These are phyloP conservation scores for Lysandra coridon DNA, from an alignment of 2,888 invertebrate genomes.

Conservation along the genomic window DNA sequence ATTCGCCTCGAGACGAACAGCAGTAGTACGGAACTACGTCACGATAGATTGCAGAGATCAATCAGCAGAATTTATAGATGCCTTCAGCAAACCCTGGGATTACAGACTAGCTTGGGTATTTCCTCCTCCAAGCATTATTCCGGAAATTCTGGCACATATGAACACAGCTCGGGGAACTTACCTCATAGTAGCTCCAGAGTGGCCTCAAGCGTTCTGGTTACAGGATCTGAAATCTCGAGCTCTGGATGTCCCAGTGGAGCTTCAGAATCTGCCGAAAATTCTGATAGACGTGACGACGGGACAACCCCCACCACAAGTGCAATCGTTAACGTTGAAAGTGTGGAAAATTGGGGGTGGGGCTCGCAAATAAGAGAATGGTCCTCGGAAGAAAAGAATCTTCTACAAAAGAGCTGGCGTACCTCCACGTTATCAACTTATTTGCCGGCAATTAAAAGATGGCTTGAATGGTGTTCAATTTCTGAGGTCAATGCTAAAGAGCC, in stretches of 20 bases:
- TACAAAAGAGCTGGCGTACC: too few species aligned
- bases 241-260: conserved; percentile 33
- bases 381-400: too few species aligned
- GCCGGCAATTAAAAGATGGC: too few species aligned
- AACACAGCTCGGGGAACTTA: conserved; percentile 38
- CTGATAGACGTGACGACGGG: conserved; percentile 33
- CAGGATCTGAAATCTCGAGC: conserved; percentile 39
- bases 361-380: too few species aligned
- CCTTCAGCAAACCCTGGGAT: conserved; percentile 40
- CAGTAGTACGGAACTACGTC: conserved; percentile 37
- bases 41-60: conserved; percentile 35
- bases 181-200: conserved; percentile 39
- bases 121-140: conserved; percentile 43
- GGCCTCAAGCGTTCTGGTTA: conserved; percentile 41
- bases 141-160: conserved; percentile 41
- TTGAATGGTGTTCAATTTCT: too few species aligned
- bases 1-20: conserved; percentile 35
- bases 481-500: too few species aligned
- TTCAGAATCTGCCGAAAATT: conserved; percentile 12
- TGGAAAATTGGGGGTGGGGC: conserved; percentile 35
- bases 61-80: conserved; percentile 36
- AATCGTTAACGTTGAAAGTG: conserved; percentile 30
- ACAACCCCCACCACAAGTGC: conserved; percentile 29
- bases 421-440: too few species aligned
- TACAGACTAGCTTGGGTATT: conserved; percentile 42